Evolutionary conservation across 2,113 vertebrate genomes (phyloP).

Genomic region (Crotalus viridis): DNA sequence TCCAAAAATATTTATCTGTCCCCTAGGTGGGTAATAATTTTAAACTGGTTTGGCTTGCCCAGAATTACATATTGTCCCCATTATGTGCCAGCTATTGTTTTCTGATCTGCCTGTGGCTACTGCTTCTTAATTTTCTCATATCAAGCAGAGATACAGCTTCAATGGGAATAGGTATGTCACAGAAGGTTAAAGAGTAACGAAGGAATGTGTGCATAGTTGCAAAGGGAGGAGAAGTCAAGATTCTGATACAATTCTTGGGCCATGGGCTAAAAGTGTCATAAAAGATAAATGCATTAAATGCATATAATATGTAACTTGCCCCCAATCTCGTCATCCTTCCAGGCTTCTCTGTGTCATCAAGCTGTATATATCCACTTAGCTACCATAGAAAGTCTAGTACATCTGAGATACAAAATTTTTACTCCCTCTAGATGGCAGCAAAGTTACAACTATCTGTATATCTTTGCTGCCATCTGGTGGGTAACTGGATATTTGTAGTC

Average conservation of each 20-base stretch:
- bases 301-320: neutral
- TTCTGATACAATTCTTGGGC: neutral
- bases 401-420: neutral
- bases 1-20: slow-evolving; percentile 21
- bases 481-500: neutral
- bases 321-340: neutral
- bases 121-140: neutral
- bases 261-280: neutral
- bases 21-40: neutral
- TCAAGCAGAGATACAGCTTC: neutral
- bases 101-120: neutral
- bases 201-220: neutral
- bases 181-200: neutral
- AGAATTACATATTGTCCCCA: neutral
- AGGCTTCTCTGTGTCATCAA: neutral
- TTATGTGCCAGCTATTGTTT: neutral
- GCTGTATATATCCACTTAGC: neutral
- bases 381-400: neutral
- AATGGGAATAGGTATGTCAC: neutral
- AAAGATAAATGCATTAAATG: neutral
- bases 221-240: neutral
- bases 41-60: neutral
- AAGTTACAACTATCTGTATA: neutral
- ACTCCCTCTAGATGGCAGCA: neutral
- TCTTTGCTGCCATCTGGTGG: neutral